phyloP scores from a whole-genome alignment of 2,888 invertebrate genomes.

The Nebria salina region DNA sequence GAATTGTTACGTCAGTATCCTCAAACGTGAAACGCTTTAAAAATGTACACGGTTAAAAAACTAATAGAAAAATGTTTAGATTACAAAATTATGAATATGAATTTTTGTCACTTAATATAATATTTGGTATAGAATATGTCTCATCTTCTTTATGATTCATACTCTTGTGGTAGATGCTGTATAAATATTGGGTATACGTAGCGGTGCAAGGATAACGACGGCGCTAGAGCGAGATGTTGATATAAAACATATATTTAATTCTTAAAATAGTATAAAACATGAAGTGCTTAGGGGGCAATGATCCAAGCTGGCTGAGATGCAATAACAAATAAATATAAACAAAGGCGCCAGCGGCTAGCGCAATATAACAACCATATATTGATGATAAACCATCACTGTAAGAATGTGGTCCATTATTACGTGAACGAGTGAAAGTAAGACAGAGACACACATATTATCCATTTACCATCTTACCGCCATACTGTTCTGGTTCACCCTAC shows the following conservation, averaged over 20 bases:
- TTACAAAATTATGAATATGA: too few relatives aligned
- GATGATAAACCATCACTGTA: neutral
- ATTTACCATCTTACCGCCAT: slow-evolving; percentile 3
- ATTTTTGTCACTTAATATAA: too few relatives aligned
- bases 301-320: neutral
- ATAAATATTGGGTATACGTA: too few relatives aligned
- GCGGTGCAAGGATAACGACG: too few relatives aligned
- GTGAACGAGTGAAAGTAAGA: slow-evolving; percentile 31
- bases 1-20: too few relatives aligned
- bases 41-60: too few relatives aligned
- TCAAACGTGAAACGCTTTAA: too few relatives aligned
- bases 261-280: neutral
- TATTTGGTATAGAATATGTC: too few relatives aligned
- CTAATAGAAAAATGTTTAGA: too few relatives aligned
- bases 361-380: neutral
- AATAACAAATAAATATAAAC: slow-evolving; percentile 9
- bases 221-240: neutral
- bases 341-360: slow-evolving; percentile 30
- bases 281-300: neutral
- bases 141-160: too few relatives aligned
- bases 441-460: slow-evolving; percentile 20
- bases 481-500: slow-evolving; percentile 6
- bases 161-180: too few relatives aligned
- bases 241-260: neutral
- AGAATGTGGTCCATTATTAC: slow-evolving; percentile 2